Evolutionary conservation across 2,797 vertebrate species (phyloP), one percentile per base, ranked within the genome.

Genomic region (Lepilemur ruficaudatus): DNA sequence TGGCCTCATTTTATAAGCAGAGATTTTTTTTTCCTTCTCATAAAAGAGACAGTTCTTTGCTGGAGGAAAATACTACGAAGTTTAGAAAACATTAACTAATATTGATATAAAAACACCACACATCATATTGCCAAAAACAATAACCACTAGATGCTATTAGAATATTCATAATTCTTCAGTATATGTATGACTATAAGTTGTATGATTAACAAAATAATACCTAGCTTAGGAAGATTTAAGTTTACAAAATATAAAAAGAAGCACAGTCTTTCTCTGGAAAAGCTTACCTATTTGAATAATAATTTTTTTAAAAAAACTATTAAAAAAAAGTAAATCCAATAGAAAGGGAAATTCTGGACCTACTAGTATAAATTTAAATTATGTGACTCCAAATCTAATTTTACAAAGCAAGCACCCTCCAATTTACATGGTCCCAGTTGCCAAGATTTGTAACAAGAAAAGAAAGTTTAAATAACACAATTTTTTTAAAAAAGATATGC

Each of bases 151-250:
- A 93, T 85, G 38, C 85, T 94, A 86, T 84, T 96, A 93, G 57
- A 86, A 84, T 93, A 95, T 98, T 98, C 97, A 95, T 90, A 97
- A 89, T 95, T 97, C 72, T 79, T 96, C 80, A 93, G 96, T 95
- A 70, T 72, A 69, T 89, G 83, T 96, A 76, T 48, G 38, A 65
- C 94, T 97, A 72, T 84, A 93, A 87, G 94, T 87, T 89, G 48
- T 75, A 38, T 91, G 96, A 97, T 98, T 98, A 98, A 96, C 73
- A 84, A 98, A 96, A 96, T 85, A 97, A 95, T 32, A 91, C 32
- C 28, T 96, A 91, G 59, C 80, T 76, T 57, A 97, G 91, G 48
- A 87, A 82, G 91, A 96, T 38, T 35, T 70, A 94, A 10, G 67
- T 41, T 65, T 81, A 86, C n/a, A 97, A 98, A 97, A 98, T 46